Conservation (phyloP, 2,797 vertebrate genomes). For the Thalassophryne amazonica region DNA sequence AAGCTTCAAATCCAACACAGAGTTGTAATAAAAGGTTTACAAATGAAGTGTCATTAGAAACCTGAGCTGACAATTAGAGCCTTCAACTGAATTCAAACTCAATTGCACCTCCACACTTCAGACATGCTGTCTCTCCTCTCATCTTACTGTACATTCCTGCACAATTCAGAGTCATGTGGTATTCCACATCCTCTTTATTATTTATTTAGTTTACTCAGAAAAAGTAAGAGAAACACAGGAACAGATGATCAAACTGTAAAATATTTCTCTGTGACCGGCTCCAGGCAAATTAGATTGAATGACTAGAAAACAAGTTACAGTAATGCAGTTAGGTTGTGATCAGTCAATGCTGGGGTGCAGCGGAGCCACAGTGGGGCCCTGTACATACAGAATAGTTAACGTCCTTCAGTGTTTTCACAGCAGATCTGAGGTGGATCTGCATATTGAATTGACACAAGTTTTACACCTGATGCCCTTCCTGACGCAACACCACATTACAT, state of each 20-base stretch:
- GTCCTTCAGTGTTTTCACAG: no score
- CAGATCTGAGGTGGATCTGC: no score
- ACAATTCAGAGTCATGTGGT: slow-evolving; percentile 18
- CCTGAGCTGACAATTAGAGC: background rate
- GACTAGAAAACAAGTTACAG: slow-evolving; percentile 67
- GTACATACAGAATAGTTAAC: slow-evolving; percentile 3
- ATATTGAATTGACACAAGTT: no score
- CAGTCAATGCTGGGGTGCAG: slow-evolving; percentile 32
- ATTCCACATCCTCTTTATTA: slow-evolving; percentile 19
- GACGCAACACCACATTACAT: no score
- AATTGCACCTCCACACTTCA: background rate
- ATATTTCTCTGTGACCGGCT: slow-evolving; percentile 68
- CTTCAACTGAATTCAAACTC: slow-evolving; percentile 1
- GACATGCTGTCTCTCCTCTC: slow-evolving; percentile 4
- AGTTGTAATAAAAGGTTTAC: background rate
- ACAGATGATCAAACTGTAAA: slow-evolving; percentile 50
- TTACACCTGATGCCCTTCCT: no score
- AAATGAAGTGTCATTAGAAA: background rate
- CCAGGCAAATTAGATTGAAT: slow-evolving; percentile 76
- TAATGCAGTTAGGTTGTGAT: slow-evolving; percentile 70
- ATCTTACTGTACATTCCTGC: slow-evolving; percentile 39
- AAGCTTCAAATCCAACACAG: background rate
- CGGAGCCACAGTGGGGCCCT: background rate
- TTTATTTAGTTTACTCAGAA: slow-evolving; percentile 8
- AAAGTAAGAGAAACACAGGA: slow-evolving; percentile 6